A percentile compares a stretch with the other conserved stretches of the same genome.
phyloP scores from a whole-genome alignment of 2,888 invertebrate species.

The Neoascia interrupta region DNA sequence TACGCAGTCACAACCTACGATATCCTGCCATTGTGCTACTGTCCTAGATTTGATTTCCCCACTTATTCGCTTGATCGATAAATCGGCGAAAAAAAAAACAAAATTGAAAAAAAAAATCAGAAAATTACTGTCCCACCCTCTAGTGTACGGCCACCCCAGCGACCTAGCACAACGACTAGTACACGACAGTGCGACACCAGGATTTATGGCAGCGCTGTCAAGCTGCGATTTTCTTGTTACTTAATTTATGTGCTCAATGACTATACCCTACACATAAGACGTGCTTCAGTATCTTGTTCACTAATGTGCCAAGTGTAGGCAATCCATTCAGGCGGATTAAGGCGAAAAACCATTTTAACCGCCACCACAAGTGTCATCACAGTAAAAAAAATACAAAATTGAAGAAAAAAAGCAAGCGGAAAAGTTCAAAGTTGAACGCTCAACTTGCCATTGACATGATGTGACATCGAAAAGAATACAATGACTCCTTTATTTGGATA shows the following conservation, averaged over 20 bases:
- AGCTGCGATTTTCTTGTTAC: slow-evolving; percentile 61
- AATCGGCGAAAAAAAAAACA: slow-evolving; percentile 14
- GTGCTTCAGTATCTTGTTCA: slow-evolving; percentile 20
- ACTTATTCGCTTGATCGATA: slow-evolving; percentile 62
- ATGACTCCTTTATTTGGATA: slow-evolving; percentile 66
- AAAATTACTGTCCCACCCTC: slow-evolving; percentile 16
- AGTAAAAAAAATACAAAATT: no score
- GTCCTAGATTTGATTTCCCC: slow-evolving; percentile 42
- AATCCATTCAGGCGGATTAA: slow-evolving; percentile 60
- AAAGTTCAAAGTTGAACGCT: slow-evolving; percentile 68
- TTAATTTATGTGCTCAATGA: slow-evolving; percentile 60
- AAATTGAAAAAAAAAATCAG: neutral
- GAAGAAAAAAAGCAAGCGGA: neutral
- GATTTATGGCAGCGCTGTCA: slow-evolving; percentile 64
- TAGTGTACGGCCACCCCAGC: neutral
- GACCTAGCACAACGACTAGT: neutral
- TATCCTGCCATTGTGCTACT: slow-evolving; percentile 52
- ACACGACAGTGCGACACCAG: slow-evolving; percentile 63
- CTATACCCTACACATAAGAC: neutral
- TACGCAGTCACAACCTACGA: neutral
- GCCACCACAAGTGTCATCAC: slow-evolving; percentile 40
- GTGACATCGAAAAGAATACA: slow-evolving; percentile 34
- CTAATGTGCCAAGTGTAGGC: slow-evolving; percentile 60
- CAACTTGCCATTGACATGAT: slow-evolving; percentile 64
- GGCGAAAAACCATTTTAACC: slow-evolving; percentile 29